Percentiles rank a stretch among this genome's conserved stretches.
phyloP scores from a whole-genome alignment of 1,140 invertebrate genomes.

The Euglossa dilemma region DNA sequence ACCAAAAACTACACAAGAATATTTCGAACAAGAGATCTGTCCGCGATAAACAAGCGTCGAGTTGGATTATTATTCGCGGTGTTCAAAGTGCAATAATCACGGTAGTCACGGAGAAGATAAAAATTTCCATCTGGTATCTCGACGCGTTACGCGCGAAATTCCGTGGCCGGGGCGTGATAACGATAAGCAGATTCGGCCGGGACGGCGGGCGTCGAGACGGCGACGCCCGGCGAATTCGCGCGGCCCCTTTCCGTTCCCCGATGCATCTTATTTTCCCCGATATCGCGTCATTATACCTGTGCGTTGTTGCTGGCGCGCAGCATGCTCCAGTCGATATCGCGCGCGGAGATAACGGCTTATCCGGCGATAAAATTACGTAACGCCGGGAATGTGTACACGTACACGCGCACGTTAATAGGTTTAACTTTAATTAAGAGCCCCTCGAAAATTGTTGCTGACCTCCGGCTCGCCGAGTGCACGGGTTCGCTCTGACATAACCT shows the following conservation, averaged over 20 bases:
- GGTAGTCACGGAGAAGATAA: background rate
- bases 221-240: background rate
- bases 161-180: background rate
- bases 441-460: conserved; percentile 49
- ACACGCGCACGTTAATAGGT: conserved; percentile 32
- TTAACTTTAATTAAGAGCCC: conserved; percentile 58
- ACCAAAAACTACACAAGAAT: too few species aligned
- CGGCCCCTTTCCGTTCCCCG: background rate
- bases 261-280: conserved; percentile 2
- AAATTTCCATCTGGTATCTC: background rate
- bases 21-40: too few species aligned
- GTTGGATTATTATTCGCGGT: too few species aligned
- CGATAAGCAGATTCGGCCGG: background rate
- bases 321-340: conserved; percentile 5
- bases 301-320: background rate
- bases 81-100: background rate
- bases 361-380: conserved; percentile 50
- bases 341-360: conserved; percentile 40
- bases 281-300: too few species aligned
- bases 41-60: too few species aligned
- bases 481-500: background rate
- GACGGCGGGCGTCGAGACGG: background rate
- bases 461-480: background rate
- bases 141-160: too few species aligned
- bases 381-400: background rate